Base-by-base conservation (phyloP, 1,140 invertebrate genomes). In the Catajapyx aquilonaris region DNA sequence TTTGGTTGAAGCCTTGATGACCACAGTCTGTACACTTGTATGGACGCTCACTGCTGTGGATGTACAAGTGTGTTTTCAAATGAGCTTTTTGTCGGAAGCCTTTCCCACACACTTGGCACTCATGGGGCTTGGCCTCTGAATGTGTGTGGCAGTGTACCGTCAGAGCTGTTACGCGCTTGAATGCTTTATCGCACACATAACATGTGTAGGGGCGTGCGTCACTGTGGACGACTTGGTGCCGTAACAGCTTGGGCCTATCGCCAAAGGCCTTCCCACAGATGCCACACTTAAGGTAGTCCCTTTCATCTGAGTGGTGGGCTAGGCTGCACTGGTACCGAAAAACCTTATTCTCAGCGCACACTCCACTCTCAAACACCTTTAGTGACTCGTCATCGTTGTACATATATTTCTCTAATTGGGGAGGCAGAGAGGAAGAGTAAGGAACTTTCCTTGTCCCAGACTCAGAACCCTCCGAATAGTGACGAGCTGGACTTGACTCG, bases 1-100 rank as follows among this genome's bases (percentile, higher is more conserved):
- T 80, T 51, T 83, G 79, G 48, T 81, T 83, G 57, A 81, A 83
- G 10, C 76, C 73, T 45, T n/a, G n/a, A n/a, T 74, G 74, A 31
- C 67, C 57, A 51, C 79, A 84, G 11, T 75, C 59, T 42, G 79
- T 71, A 53, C 79, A 84, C 43, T 76, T 73, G 46, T 81, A 83
- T 0, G 78, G 79, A 20, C 78, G 63, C 48, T 78, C 78, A 37
- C 80, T 76, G 2, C 78, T 81, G 44, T 83, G 79, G 0, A 72
- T 75, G 46, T 73, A 77, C 23, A 75, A 59, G 46, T 77, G 73
- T 45, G 76, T 76, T 9, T 72, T 59, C 19, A 77, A 56, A 49
- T 76, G 76, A 7, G 73, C 74, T 67, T 77, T 79, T 48, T 79
- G 75, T 59, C 77, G 74, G 51, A 79, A 79, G 47, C 71, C 72